These are phyloP conservation scores for Thecophora atra DNA, from an alignment of 2,888 invertebrate genomes.

Conservation along the genomic window DNA sequence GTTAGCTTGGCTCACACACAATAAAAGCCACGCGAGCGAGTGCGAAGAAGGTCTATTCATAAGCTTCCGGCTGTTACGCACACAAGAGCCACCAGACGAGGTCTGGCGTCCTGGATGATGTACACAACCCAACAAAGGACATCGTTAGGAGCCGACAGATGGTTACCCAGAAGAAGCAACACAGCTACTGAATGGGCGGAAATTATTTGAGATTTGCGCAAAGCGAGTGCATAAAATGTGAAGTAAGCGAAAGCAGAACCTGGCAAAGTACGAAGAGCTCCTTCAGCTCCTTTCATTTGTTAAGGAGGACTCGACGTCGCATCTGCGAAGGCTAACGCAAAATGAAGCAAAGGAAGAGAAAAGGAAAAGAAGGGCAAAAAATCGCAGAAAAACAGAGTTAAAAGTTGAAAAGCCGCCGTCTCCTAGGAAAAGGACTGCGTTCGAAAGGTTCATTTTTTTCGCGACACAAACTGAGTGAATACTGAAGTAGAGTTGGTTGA, in stretches of 20 bases:
- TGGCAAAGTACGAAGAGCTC: neutral
- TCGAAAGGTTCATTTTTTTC: no score
- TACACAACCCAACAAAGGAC: neutral
- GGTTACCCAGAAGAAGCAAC: neutral
- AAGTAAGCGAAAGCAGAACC: neutral
- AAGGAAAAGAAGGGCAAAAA: no score
- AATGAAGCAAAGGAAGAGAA: no score
- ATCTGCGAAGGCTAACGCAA: no score
- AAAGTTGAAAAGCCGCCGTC: no score
- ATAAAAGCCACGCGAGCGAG: neutral
- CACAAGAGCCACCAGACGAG: no score
- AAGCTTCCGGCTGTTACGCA: neutral
- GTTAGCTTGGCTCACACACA: neutral
- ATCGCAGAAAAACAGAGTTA: no score
- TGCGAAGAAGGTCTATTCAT: neutral
- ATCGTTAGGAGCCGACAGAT: neutral
- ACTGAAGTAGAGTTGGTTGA: no score
- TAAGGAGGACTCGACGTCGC: no score
- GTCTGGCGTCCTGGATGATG: no score
- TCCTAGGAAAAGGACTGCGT: no score
- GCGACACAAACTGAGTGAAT: no score
- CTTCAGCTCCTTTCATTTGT: neutral
- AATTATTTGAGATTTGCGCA: neutral
- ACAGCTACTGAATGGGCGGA: neutral
- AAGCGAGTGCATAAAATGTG: neutral